Percentiles rank a stretch among this genome's conserved stretches.
Evolutionary conservation across 2,888 invertebrate species (phyloP).

Genomic region (Meteorus cinctellus): DNA sequence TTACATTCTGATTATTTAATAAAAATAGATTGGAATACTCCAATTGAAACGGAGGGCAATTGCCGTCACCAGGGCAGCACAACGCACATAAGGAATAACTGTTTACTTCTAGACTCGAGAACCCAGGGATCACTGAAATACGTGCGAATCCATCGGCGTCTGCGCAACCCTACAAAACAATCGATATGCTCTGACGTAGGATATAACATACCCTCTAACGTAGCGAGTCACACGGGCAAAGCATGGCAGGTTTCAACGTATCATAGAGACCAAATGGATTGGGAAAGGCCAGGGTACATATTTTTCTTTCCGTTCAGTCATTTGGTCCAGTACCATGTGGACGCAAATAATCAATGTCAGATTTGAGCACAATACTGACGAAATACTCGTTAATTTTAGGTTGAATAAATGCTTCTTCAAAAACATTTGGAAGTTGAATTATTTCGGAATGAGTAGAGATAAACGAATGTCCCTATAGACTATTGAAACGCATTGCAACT

Average conservation of each 20-base stretch:
- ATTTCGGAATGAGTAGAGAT: too few relatives aligned
- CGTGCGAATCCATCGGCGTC: constrained; percentile 55
- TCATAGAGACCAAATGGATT: constrained; percentile 48
- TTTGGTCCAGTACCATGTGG: neutral
- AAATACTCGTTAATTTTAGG: too few relatives aligned
- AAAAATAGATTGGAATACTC: neutral
- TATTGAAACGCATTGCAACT: too few relatives aligned
- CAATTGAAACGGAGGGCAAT: constrained; percentile 26
- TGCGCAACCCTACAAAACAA: constrained; percentile 66
- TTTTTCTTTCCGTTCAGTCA: constrained; percentile 19
- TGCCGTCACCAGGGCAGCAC: constrained; percentile 42
- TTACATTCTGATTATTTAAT: neutral
- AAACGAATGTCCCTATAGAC: too few relatives aligned
- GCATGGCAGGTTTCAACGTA: neutral
- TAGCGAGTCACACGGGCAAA: constrained; percentile 25
- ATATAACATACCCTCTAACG: constrained; percentile 43
- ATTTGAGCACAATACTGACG: too few relatives aligned
- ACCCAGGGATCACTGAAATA: constrained; percentile 47
- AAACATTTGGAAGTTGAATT: too few relatives aligned
- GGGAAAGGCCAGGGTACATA: constrained; percentile 61
- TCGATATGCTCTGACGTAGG: constrained; percentile 68
- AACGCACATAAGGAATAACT: constrained; percentile 56
- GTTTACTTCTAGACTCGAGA: constrained; percentile 60
- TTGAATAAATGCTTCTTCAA: too few relatives aligned
- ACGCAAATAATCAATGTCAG: neutral